Percentiles rank a stretch among this genome's conserved stretches.
Evolutionary conservation across 2,113 vertebrate genomes (phyloP).

Genomic region (Myotis yumanensis): DNA sequence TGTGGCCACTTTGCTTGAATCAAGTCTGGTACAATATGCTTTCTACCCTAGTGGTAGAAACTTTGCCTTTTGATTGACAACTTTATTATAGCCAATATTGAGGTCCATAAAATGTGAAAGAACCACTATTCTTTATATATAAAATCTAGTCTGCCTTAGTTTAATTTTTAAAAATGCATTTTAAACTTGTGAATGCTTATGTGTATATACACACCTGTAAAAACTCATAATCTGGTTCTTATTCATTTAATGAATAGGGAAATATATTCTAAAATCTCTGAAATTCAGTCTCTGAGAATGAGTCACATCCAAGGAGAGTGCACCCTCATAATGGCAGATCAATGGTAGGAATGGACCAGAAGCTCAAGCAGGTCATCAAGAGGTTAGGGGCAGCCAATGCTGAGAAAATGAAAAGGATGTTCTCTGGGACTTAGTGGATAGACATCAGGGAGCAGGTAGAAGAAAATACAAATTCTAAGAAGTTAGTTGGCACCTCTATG

Average conservation of each 20-base stretch:
- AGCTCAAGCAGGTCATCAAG: background rate
- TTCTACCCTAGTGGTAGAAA: background rate
- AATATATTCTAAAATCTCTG: background rate
- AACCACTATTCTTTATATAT: background rate
- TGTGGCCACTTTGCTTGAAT: background rate
- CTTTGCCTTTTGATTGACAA: background rate
- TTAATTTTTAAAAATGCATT: background rate
- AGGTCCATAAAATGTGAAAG: background rate
- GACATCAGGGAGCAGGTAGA: background rate
- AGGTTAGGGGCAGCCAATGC: background rate
- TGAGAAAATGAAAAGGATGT: background rate
- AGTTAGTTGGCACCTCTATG: background rate
- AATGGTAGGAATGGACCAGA: background rate
- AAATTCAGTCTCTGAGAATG: background rate
- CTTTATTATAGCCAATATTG: background rate
- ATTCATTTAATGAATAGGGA: background rate
- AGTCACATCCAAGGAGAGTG: background rate
- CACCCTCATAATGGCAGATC: background rate
- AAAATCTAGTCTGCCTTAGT: background rate
- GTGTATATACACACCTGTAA: background rate
- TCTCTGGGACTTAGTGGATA: background rate
- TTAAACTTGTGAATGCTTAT: background rate
- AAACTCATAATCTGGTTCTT: background rate
- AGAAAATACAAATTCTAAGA: background rate
- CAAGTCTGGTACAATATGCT: background rate